These are phyloP conservation scores for Germaria angustata DNA, from an alignment of 2,888 invertebrate species.

Conservation along the genomic window DNA sequence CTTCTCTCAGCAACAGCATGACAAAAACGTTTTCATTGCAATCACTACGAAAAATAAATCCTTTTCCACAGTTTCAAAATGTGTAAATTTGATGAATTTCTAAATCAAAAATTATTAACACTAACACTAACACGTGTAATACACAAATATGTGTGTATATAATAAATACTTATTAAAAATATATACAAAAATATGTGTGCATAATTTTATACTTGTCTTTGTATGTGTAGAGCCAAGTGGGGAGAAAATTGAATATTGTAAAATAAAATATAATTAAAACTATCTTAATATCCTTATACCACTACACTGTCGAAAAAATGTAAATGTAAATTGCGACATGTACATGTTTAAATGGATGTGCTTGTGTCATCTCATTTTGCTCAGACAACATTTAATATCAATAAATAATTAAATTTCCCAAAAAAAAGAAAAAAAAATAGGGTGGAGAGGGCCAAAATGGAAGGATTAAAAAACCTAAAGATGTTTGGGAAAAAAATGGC, in stretches of 20 bases:
- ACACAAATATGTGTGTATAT: not conserved
- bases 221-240: not conserved
- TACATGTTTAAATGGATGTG: not conserved
- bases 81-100: slow-evolving; percentile 47
- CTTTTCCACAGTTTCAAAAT: slow-evolving; percentile 32
- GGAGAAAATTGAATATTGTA: slow-evolving; percentile 47
- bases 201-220: not conserved
- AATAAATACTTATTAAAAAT: slow-evolving; percentile 3
- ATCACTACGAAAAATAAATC: slow-evolving; percentile 3
- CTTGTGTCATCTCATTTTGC: slow-evolving; percentile 13
- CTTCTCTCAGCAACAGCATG: not conserved
- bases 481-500: slow-evolving; percentile 52
- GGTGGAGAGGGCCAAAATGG: slow-evolving; percentile 5
- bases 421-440: slow-evolving; percentile 21
- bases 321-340: not conserved
- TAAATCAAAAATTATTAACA: slow-evolving; percentile 22
- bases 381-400: slow-evolving; percentile 65
- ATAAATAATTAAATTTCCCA: slow-evolving; percentile 65
- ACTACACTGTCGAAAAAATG: slow-evolving; percentile 1
- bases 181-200: too few species aligned
- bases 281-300: slow-evolving; percentile 40
- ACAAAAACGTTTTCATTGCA: slow-evolving; percentile 14
- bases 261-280: slow-evolving; percentile 66
- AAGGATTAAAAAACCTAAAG: slow-evolving; percentile 45
- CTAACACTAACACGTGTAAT: not conserved